Evolutionary conservation across 1,140 invertebrate species (phyloP).

Genomic region (Cydia strobilella): DNA sequence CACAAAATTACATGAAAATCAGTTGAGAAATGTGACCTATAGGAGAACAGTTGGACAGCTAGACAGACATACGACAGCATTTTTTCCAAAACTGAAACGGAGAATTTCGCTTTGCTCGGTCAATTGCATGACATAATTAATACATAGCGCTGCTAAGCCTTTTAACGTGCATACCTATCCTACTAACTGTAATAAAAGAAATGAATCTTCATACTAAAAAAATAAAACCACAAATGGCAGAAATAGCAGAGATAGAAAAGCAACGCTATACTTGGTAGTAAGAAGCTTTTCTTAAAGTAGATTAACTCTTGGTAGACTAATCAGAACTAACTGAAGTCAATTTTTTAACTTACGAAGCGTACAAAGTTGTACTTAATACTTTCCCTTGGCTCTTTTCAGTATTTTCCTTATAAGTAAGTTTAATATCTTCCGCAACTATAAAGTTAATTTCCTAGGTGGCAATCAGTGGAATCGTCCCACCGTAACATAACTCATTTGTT

Average conservation of each 20-base stretch:
- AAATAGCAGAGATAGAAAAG: no score
- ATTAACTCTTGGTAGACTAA: not conserved
- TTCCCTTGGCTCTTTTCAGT: not conserved
- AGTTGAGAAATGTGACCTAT: no score
- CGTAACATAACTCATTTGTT: not conserved
- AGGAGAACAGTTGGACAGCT: no score
- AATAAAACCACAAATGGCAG: no score
- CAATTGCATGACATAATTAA: no score
- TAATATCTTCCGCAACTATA: conserved; percentile 9
- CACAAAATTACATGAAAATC: no score
- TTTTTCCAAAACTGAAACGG: no score
- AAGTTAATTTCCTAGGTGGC: not conserved
- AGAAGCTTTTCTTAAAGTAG: not conserved
- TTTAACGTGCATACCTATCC: no score
- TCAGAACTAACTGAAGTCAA: conserved; percentile 5
- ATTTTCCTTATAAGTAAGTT: conserved; percentile 13
- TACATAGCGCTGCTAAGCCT: no score
- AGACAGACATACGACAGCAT: no score
- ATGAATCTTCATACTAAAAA: not conserved
- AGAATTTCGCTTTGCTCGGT: no score
- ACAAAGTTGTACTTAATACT: conserved; percentile 4
- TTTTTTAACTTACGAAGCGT: not conserved
- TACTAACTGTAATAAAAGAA: no score
- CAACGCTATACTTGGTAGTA: not conserved
- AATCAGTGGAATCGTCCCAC: not conserved